Base-by-base conservation (phyloP, 2,797 vertebrate genomes). In the Megaceryle alcyon region DNA sequence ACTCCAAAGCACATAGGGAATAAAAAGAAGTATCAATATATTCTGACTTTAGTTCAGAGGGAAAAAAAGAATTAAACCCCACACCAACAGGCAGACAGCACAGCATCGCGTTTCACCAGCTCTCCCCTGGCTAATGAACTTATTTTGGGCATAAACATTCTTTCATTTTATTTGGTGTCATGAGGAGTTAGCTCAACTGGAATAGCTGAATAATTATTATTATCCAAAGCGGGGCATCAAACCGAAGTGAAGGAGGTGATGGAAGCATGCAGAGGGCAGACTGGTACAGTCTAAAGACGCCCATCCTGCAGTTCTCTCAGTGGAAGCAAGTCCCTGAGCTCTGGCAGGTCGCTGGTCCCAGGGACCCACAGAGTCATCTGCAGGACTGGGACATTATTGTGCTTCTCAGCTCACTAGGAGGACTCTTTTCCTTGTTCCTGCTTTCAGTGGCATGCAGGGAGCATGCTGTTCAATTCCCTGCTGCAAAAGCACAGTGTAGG, bases 341-440 rank as follows among this genome's bases (percentile, higher is more conserved):
- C 72, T 29, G 0, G 0, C 29, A 35, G 63, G 57, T 14, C 60
- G 29, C 51, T 3, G 3, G 23, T 68, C 72, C 68, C 60, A 19
- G 29, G 35, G 41, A 68, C 61, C 86, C 82, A 31, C 2, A 3
- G 85, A 82, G 39, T 39, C 68, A 23, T 2, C 21, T 0, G 4
- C 68, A 86, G 91, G 71, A 20, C 76, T 12, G 44, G 80, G 79
- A 51, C 57, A 77, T 59, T 31, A 56, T 86, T 95, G 90, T 88
- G 95, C 93, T 97, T 94, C 78, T 95, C 65, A 76, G 89, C 90
- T 91, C 87, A 28, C 82, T n/a, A 46, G 41, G 20, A 46, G 63
- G 92, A 49, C 39, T 19, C 39, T 70, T 68, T 6, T 48, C 78
- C 93, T 68, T 80, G 3, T 16, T 66, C 63, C 88, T 39, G 81